Evolutionary conservation across 2,888 invertebrate genomes (phyloP).

Genomic region (Arctia plantaginis): DNA sequence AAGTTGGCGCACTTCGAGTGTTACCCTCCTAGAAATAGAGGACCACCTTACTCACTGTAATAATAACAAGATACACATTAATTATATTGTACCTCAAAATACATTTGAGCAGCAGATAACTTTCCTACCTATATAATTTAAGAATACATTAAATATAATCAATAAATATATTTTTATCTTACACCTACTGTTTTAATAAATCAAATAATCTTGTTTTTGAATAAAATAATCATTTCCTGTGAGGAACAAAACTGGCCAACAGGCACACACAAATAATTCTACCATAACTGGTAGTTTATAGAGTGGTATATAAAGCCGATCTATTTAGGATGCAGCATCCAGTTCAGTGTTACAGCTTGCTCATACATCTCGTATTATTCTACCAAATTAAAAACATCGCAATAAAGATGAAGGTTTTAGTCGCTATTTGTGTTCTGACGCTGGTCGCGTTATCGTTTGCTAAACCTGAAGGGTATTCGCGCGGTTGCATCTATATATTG

Average conservation of each 20-base stretch:
- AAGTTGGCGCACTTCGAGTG: too few species aligned
- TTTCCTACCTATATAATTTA: conserved; percentile 11
- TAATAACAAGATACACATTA: too few species aligned
- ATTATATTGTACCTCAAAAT: too few species aligned
- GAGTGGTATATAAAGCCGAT: not conserved
- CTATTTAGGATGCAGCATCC: not conserved
- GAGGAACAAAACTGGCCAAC: not conserved
- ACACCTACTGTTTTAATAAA: not conserved
- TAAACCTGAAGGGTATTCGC: conserved; percentile 29
- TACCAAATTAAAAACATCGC: not conserved
- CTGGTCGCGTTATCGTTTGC: conserved; percentile 26
- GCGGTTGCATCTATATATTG: conserved; percentile 63
- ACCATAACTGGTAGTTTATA: conserved; percentile 12
- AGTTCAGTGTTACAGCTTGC: not conserved
- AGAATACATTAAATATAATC: not conserved
- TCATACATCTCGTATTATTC: not conserved
- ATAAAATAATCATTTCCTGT: not conserved
- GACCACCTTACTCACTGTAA: too few species aligned
- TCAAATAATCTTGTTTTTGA: not conserved
- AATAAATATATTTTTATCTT: not conserved
- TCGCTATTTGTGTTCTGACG: not conserved
- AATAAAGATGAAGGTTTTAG: not conserved
- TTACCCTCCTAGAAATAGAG: too few species aligned
- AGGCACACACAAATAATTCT: not conserved
- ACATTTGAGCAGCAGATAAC: too few species aligned